Conservation (phyloP, 35 echinoderm and acorn worm genomes). For the Strongylocentrotus purpuratus region DNA sequence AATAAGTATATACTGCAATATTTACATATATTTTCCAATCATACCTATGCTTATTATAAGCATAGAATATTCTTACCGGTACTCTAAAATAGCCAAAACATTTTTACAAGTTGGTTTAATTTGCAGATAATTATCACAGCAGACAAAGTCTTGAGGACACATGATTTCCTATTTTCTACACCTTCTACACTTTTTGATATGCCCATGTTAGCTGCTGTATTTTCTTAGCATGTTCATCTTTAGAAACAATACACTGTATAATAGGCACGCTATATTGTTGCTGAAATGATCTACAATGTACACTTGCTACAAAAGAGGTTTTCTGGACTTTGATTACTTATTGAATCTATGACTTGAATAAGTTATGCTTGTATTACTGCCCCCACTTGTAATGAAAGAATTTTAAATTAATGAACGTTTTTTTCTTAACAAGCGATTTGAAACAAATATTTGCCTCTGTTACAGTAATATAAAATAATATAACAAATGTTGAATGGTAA, state of each 20-base stretch:
- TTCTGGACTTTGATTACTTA: too few relatives aligned
- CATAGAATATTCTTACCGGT: slow-evolving; percentile 20
- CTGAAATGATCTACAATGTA: neutral
- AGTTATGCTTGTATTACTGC: too few relatives aligned
- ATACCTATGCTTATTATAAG: slow-evolving; percentile 7
- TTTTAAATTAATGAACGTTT: too few relatives aligned
- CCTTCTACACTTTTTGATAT: neutral
- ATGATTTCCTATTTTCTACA: neutral
- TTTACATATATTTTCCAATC: neutral
- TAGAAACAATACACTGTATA: neutral
- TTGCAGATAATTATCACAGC: neutral
- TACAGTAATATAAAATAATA: too few relatives aligned
- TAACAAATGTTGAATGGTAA: too few relatives aligned
- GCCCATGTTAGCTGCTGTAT: neutral
- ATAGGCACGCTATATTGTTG: neutral
- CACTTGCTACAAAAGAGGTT: too few relatives aligned
- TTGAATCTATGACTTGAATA: too few relatives aligned
- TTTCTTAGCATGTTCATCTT: neutral
- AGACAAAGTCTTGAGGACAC: neutral
- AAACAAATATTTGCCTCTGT: too few relatives aligned
- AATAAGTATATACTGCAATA: neutral
- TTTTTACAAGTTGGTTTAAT: neutral
- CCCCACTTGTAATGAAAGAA: too few relatives aligned
- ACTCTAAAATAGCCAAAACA: neutral
- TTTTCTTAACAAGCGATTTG: too few relatives aligned